Base-by-base conservation (phyloP, 1,140 invertebrate species). In the Diabrotica virgifera region DNA sequence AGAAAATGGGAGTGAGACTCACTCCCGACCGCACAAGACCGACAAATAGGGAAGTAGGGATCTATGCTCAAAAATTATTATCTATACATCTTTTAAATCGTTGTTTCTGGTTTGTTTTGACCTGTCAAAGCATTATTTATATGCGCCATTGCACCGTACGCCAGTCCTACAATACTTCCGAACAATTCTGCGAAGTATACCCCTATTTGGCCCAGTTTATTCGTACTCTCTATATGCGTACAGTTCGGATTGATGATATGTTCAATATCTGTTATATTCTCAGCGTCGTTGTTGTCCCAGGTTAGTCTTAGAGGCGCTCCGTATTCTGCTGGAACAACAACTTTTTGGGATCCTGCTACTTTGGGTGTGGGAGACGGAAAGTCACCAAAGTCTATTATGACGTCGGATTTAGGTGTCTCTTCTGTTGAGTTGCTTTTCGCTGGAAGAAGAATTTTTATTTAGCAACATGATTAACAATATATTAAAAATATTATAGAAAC, bases 61-160 rank as follows among this genome's bases (percentile, higher is more conserved):
- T 24, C 24, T 24, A 4, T 24, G 24, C 1, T 24, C 4, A 24
- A 24, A 24, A 24, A 24, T 24, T 24, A 1, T 2, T 24, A 24
- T 24, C 1, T 24, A 24, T 1, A 24, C 24, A 46, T 46, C 40
- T n/a, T 3, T 46, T n/a, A 46, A 46, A 46, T 46, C 6, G 40
- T 46, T 10, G 40, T 46, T 35, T 54, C 52, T n/a, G 12, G 52
- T 8, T 54, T 10, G 8, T 54, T n/a, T 35, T 46, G 10, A 14
- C 12, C 46, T 35, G 50, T 38, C 5, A 59, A 6, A 13, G 6
- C 40, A 52, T 58, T 58, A 52, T 53, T 63, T 37, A 70, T 60
- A 24, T 71, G 70, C 0, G 70, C 67, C 36, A 65, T 55, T 13
- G 70, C 70, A 9, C 67, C 70, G 62, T 71, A 71, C 37, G 64